A percentile compares a stretch with the other conserved stretches of the same genome.
phyloP scores from a whole-genome alignment of 2,888 invertebrate species.

The Troilus luridus region DNA sequence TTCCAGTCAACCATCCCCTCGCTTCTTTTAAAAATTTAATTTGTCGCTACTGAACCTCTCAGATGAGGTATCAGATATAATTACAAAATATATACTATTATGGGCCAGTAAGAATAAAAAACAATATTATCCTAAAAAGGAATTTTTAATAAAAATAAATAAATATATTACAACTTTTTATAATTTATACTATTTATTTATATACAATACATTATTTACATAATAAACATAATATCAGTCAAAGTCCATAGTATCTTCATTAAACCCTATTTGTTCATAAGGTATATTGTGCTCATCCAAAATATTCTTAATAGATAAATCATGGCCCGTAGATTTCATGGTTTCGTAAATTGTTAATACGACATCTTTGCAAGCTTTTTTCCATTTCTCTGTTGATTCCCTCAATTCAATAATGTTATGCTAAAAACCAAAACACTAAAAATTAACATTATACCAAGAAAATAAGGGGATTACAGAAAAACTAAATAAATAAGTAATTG shows the following conservation, averaged over 20 bases:
- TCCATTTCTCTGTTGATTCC: slow-evolving; percentile 55
- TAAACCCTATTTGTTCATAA: slow-evolving; percentile 33
- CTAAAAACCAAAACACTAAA: slow-evolving; percentile 14
- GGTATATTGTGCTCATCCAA: slow-evolving; percentile 49
- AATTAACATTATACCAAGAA: background rate
- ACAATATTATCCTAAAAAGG: too few relatives aligned
- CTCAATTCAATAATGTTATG: slow-evolving; percentile 48
- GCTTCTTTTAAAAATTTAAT: too few relatives aligned
- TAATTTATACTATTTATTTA: background rate
- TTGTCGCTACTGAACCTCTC: too few relatives aligned
- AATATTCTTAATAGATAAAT: slow-evolving; percentile 34
- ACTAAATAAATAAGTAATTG: too few relatives aligned
- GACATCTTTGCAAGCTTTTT: slow-evolving; percentile 45
- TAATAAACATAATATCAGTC: background rate
- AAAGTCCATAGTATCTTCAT: slow-evolving; percentile 56
- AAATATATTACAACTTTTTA: background rate
- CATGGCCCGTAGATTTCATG: slow-evolving; percentile 28
- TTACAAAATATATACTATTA: too few relatives aligned
- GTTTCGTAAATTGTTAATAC: background rate
- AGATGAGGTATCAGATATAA: too few relatives aligned
- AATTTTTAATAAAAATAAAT: too few relatives aligned
- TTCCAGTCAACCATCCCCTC: too few relatives aligned
- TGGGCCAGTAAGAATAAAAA: too few relatives aligned
- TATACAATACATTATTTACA: slow-evolving; percentile 3
- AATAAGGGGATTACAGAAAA: background rate